phyloP scores from a whole-genome alignment of 2,797 vertebrate species.

The Macroramphosus scolopax region DNA sequence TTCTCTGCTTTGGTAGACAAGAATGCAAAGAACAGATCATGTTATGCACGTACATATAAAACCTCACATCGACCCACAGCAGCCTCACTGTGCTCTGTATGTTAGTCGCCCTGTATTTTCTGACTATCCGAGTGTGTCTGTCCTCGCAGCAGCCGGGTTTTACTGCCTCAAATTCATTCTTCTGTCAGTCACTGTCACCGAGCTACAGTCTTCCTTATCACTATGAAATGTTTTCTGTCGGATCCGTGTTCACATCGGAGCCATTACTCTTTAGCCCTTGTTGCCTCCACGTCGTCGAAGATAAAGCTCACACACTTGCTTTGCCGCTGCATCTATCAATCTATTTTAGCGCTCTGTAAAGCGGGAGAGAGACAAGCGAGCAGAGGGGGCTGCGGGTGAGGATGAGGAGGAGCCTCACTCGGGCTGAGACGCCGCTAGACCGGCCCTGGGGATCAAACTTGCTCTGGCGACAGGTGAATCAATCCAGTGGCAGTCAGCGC shows the following conservation, averaged over 20 bases:
- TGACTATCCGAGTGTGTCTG: not conserved
- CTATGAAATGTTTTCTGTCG: conserved; percentile 38
- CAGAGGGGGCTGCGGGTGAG: conserved; percentile 8
- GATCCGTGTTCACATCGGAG: conserved; percentile 53
- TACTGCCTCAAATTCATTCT: conserved; percentile 45
- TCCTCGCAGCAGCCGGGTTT: conserved; percentile 27
- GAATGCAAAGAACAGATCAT: no score
- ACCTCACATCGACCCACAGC: not conserved
- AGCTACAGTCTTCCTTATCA: conserved; percentile 55
- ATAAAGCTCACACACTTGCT: conserved; percentile 76
- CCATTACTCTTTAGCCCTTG: conserved; percentile 65
- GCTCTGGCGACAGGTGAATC: conserved; percentile 75
- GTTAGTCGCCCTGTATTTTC: no score
- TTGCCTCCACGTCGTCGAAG: conserved; percentile 66
- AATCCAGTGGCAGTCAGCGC: conserved; percentile 62
- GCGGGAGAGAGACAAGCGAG: conserved; percentile 26
- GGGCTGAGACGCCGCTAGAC: conserved; percentile 38
- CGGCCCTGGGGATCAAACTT: conserved; percentile 64
- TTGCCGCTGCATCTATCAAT: conserved; percentile 68
- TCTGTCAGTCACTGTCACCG: conserved; percentile 42
- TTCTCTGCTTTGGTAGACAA: no score
- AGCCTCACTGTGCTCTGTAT: not conserved
- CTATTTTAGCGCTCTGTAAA: conserved; percentile 60
- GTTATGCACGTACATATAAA: no score
- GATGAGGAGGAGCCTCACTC: conserved; percentile 15